These are phyloP conservation scores for Atta texana DNA, from an alignment of 1,140 invertebrate genomes.

Conservation along the genomic window DNA sequence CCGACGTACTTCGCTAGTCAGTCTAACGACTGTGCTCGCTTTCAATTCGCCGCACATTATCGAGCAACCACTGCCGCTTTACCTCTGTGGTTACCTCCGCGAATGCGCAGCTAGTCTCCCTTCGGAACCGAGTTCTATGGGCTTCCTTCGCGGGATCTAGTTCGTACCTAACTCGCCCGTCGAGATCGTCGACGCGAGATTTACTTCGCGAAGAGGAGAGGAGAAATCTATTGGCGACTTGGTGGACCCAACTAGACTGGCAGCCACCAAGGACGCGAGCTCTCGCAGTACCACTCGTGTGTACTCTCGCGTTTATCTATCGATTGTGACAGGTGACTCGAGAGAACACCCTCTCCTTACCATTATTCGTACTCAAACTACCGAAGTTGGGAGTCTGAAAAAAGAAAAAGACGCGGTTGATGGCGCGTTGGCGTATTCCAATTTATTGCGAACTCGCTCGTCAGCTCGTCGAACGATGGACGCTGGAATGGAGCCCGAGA, in stretches of 20 bases:
- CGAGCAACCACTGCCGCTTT: conserved; percentile 36
- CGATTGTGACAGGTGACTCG: conserved; percentile 68
- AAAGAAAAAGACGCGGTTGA: conserved; percentile 23
- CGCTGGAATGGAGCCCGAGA: conserved; percentile 61
- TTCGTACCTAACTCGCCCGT: background rate
- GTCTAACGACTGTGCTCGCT: conserved; percentile 71
- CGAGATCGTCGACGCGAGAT: conserved; percentile 65
- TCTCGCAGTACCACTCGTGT: conserved; percentile 8
- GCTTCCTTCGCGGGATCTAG: conserved; percentile 11
- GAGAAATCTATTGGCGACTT: conserved; percentile 25
- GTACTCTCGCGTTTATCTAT: conserved; percentile 62
- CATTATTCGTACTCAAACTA: conserved; percentile 55
- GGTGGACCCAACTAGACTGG: conserved; percentile 58
- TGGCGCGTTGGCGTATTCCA: conserved; percentile 78
- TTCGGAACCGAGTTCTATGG: background rate
- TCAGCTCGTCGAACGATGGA: conserved; percentile 62
- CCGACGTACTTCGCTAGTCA: conserved; percentile 49
- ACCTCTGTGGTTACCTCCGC: background rate
- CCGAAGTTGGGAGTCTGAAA: background rate
- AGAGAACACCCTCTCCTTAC: conserved; percentile 72
- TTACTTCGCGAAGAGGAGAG: conserved; percentile 48
- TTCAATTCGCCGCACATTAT: conserved; percentile 71
- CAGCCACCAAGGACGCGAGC: conserved; percentile 65
- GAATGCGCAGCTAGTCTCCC: background rate
- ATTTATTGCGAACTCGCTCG: conserved; percentile 79